Evolutionary conservation across 2,113 vertebrate genomes (phyloP), one percentile per base, ranked within the genome.

Genomic region (Equus przewalskii): DNA sequence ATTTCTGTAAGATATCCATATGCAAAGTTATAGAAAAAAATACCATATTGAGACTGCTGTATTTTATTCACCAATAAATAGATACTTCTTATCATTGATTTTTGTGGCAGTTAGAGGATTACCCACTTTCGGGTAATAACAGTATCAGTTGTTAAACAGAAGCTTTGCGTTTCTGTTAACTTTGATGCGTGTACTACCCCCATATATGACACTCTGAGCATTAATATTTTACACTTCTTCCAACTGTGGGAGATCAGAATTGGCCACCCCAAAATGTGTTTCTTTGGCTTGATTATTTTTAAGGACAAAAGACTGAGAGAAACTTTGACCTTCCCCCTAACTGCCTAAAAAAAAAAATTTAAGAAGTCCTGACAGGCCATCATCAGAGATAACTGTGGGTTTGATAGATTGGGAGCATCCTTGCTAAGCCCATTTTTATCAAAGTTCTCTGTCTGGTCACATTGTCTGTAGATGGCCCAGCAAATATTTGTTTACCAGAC

Each of bases 181-280:
- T 44, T 62, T 1, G 9, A 49, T n/a, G 13, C 18, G 19, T 22
- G 5, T 19, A 2, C 26, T 4, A 41, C 30, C 51, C 21, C 78
- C 58, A 7, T 5, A 64, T 3, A 0, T 0, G 15, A 49, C 33
- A 30, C 21, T 26, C 30, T 15, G 26, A 84, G n/a, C 11, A 3
- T 76, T 79, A 56, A 5, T 36, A 33, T 5, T 41, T 83, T n/a
- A 83, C 28, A 65, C 28, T 81, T 91, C 62, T 62, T 56, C 58
- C 86, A 58, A 1, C 51, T 54, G 13, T 54, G 51, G 51, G 51
- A 14, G 13, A 14, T 54, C 13, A 54, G 14, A 54, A 54, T 15
- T 54, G 51, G 51, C 51, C 13, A 54, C 12, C 51, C 12, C 51
- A 54, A 54, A 54, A 54, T 54, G 51, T 54, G 51, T 54, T 54